These are phyloP conservation scores for Sarcophaga bullata DNA, from an alignment of 1,140 invertebrate species.

Conservation along the genomic window DNA sequence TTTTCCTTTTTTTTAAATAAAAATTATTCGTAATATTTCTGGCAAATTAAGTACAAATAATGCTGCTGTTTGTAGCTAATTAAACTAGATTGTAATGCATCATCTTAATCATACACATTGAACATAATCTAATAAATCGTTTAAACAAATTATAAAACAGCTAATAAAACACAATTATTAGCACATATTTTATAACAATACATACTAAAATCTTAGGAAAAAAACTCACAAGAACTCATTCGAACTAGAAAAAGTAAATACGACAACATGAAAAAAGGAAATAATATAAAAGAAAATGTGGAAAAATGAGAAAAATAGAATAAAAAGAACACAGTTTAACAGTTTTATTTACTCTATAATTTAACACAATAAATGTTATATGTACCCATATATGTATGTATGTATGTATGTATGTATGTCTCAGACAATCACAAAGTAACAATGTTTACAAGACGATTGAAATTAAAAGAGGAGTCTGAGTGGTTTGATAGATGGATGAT, in stretches of 20 bases:
- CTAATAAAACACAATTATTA: constrained; percentile 13
- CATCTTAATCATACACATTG: background rate
- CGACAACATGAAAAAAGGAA: background rate
- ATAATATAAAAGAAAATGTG: background rate
- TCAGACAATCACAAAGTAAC: no score
- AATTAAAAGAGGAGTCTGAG: background rate
- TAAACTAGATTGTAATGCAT: no score
- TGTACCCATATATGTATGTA: no score
- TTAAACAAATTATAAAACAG: background rate
- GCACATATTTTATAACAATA: background rate
- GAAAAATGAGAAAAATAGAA: background rate
- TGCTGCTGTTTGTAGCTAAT: no score
- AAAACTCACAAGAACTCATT: background rate
- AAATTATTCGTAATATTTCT: no score
- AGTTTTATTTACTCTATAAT: constrained; percentile 15
- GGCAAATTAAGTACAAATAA: no score
- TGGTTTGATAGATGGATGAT: no score
- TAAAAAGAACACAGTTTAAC: background rate
- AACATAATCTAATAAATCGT: background rate
- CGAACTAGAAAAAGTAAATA: no score
- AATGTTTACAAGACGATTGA: background rate
- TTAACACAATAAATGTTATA: background rate
- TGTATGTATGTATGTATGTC: no score
- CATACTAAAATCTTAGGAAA: background rate
- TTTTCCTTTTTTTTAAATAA: no score